A percentile compares a stretch with the other conserved stretches of the same genome.
These are phyloP conservation scores for Pheosia tremula DNA, from an alignment of 2,888 invertebrate genomes.

Conservation along the genomic window DNA sequence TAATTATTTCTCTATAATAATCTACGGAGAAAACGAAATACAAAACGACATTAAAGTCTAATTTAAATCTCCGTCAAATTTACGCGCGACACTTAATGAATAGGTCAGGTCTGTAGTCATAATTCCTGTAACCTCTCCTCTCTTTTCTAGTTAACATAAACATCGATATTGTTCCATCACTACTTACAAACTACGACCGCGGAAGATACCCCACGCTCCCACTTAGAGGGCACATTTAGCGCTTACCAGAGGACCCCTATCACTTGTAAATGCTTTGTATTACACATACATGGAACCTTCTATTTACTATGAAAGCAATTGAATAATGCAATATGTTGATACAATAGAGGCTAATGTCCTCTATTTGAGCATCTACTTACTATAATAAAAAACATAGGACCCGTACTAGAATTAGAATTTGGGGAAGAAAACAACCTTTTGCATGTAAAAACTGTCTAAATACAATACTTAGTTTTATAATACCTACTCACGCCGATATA, in stretches of 20 bases:
- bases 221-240: constrained; percentile 42
- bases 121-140: too few species aligned
- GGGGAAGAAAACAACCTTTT: constrained; percentile 7
- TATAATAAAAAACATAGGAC: constrained; percentile 37
- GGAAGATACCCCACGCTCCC: constrained; percentile 30
- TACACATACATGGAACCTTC: constrained; percentile 39
- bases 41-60: too few species aligned
- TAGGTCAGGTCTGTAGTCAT: too few species aligned
- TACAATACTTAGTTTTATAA: too few species aligned
- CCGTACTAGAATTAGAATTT: constrained; percentile 19
- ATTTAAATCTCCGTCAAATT: too few species aligned
- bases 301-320: constrained; percentile 48
- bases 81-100: too few species aligned
- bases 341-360: constrained; percentile 43
- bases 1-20: too few species aligned
- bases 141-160: too few species aligned
- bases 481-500: too few species aligned
- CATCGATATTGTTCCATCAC: neutral
- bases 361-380: constrained; percentile 47
- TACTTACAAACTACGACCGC: constrained; percentile 20
- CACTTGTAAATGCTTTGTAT: constrained; percentile 60
- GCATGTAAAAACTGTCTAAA: too few species aligned
- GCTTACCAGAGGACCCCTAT: constrained; percentile 50
- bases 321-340: constrained; percentile 60
- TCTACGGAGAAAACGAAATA: too few species aligned